Evolutionary conservation across 2,113 vertebrate species (phyloP), one percentile per base, ranked within the genome.

Genomic region (Lethenteron camtschaticum): DNA sequence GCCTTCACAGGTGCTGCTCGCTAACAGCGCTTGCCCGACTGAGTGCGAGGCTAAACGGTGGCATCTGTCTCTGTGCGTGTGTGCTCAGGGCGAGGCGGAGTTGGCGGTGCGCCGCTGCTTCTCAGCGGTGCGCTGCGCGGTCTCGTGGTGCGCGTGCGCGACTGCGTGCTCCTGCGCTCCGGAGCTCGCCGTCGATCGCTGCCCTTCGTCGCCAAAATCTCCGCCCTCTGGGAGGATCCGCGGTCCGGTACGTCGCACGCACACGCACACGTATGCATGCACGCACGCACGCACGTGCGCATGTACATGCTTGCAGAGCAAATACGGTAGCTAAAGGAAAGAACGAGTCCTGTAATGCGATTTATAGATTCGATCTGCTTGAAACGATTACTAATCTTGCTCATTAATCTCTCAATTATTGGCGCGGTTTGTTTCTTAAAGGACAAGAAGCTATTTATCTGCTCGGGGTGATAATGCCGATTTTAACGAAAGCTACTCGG

Each of bases 161-260:
- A 70, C n/a, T 56, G 41, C 6, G 69, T 70, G 41, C 69, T 70
- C 55, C 69, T 70, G 11, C 69, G 55, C 14, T 70, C 69, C 2
- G 69, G 56, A 16, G 16, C 57, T 16, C 41, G 16, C 24, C 41
- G 56, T 12, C 41, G 55, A 11, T 70, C 69, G 11, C 69, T 70
- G 56, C 69, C 69, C n/a, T 56, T 56, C 55, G 56, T 70, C 56
- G 69, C 69, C 41, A 70, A 70, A 56, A 70, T 70, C 69, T 58
- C 69, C 14, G 69, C 69, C 2, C 55, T 70, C 18, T 70, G 69
- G 69, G 69, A 70, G 16, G 57, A 70, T 56, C 55, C 69, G 11
- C 16, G 56, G 55, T 56, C 69, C 8, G 69, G 69, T 55, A 8
- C 59, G 59, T 63, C 59, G 16, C 59, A 63, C 59, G 8, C 59